Conservation (phyloP, 2,797 vertebrate genomes). For the Threskiornis aethiopicus region DNA sequence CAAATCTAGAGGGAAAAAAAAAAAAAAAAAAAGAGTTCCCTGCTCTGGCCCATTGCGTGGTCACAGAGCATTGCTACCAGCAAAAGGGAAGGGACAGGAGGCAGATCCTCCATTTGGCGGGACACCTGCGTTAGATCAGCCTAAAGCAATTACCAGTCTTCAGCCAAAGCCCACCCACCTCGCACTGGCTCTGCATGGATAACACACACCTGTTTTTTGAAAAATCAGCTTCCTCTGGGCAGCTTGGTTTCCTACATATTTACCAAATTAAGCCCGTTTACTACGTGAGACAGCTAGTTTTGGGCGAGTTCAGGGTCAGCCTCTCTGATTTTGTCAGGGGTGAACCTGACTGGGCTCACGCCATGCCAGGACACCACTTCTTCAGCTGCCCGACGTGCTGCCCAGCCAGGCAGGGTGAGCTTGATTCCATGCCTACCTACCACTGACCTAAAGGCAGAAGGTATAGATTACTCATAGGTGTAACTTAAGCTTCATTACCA, state of each 20-base stretch:
- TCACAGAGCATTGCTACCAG: background rate
- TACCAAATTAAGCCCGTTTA: background rate
- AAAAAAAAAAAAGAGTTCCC: background rate
- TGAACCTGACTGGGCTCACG: background rate
- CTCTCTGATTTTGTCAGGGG: background rate
- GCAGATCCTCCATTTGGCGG: background rate
- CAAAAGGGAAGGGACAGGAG: background rate
- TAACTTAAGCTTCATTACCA: background rate
- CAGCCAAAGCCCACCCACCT: background rate
- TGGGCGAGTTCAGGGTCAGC: background rate
- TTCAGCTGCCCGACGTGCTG: rapidly evolving
- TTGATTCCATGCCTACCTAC: rapidly evolving
- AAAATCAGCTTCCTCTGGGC: background rate
- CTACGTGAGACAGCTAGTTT: rapidly evolving
- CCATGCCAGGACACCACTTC: rapidly evolving
- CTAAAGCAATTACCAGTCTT: background rate
- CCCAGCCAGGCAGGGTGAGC: background rate
- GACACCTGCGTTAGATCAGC: background rate
- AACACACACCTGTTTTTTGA: background rate
- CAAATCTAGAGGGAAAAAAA: rapidly evolving
- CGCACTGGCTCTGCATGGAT: background rate
- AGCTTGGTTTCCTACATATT: background rate
- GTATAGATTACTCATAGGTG: background rate
- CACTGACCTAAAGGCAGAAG: background rate
- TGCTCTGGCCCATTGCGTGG: rapidly evolving